Percentiles rank a stretch among this genome's conserved stretches.
Conservation (phyloP, 2,113 vertebrate species). For the Gobiocypris rarus region DNA sequence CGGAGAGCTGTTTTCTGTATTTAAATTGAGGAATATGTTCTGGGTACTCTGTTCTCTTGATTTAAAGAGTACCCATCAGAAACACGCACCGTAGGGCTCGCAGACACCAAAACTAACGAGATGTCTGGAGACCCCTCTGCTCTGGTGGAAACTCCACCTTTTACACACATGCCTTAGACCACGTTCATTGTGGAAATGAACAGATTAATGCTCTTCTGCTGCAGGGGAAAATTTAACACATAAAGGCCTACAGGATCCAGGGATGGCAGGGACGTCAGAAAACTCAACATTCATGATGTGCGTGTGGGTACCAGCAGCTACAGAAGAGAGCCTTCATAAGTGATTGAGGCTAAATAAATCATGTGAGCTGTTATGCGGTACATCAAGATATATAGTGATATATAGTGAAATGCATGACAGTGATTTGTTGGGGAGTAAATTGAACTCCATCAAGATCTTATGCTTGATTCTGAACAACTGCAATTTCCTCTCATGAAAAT, state of each 20-base stretch:
- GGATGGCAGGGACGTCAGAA: background rate
- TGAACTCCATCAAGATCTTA: background rate
- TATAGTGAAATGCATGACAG: background rate
- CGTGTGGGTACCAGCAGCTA: background rate
- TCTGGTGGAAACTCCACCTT: slow-evolving; percentile 14
- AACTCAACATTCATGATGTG: background rate
- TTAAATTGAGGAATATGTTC: background rate
- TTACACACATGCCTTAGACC: slow-evolving; percentile 15
- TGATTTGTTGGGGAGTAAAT: background rate
- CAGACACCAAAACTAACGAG: slow-evolving; percentile 52
- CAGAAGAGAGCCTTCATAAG: slow-evolving; percentile 9
- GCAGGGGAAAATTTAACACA: slow-evolving; percentile 2
- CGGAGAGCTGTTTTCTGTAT: background rate
- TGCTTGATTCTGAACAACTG: background rate
- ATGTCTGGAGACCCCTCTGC: slow-evolving; percentile 46
- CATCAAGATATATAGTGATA: background rate
- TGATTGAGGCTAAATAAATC: slow-evolving; percentile 31
- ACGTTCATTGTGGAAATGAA: slow-evolving; percentile 8
- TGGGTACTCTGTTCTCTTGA: background rate
- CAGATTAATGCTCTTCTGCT: slow-evolving; percentile 9
- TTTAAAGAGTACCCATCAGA: slow-evolving; percentile 32
- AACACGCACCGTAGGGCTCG: background rate
- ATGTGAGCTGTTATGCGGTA: background rate
- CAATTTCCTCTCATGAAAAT: slow-evolving; percentile 3
- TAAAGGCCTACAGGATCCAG: background rate